Evolutionary conservation across 1,140 invertebrate genomes (phyloP), one percentile per base, ranked within the genome.

Genomic region (Hesperophylax magnus): DNA sequence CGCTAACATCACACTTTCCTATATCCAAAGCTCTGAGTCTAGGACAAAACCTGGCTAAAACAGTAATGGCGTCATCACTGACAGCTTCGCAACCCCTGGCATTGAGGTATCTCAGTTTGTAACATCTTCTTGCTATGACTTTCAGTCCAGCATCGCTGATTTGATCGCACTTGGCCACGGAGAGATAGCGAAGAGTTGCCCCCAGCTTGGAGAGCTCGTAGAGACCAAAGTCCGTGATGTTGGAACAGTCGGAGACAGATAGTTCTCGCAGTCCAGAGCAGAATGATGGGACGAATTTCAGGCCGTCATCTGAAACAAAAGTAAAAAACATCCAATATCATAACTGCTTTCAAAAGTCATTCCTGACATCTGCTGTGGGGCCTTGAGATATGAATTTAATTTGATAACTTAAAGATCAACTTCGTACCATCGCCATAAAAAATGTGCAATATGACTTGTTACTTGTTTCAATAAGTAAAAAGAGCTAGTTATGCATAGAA

Each of bases 1-100:
- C 96, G 52, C 96, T 97, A 0, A 98, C 94, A 88, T 98, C 97
- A 90, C 97, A 98, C 86, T 98, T 98, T 8, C 97, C 97, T 56
- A 98, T 93, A 86, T 98, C 97, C 0, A 98, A 88, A 0, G 97
- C 97, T 34, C 96, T 88, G 34, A 98, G 88, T 63, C 96, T 90
- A 0, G 95, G 95, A 87, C 97, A 98, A 17, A 94, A 95, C 60
- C 94, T 91, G 0, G 96, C 96, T 53, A 98, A 88, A 0, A 95
- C 94, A 61, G 95, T 94, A 78, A 97, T 93, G 0, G 95, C 95
- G 85, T 96, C 96, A 86, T 98, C 97, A 34, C 96, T 97, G 0
- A 98, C 93, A 1, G 96, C 97, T 84, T 98, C 97, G 86, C 97
- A 98, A 6, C 97, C 97, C 53, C 97, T 91, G 1, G 96, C 95